Conservation (phyloP, 1,140 invertebrate genomes). For the Trachymyrmex septentrionalis region DNA sequence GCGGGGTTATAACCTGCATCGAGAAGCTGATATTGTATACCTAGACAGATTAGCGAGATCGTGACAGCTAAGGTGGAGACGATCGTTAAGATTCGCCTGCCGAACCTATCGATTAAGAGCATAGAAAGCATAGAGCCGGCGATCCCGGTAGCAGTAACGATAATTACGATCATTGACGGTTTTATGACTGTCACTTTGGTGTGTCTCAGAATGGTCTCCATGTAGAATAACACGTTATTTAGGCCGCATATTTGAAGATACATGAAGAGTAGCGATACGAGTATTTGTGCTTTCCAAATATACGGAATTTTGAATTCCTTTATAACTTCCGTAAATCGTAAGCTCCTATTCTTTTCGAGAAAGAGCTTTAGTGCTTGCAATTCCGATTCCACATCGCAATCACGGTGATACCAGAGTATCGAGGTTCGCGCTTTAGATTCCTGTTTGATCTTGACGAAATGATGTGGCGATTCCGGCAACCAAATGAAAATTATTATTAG, state of each 20-base stretch:
- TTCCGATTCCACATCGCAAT: conserved; percentile 88
- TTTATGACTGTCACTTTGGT: conserved; percentile 86
- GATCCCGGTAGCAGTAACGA: conserved; percentile 90
- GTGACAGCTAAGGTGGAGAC: conserved; percentile 87
- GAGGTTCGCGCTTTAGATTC: conserved; percentile 88
- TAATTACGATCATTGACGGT: conserved; percentile 87
- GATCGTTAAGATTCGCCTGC: conserved; percentile 89
- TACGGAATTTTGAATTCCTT: conserved; percentile 87
- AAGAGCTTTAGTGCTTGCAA: conserved; percentile 87
- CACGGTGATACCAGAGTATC: conserved; percentile 88
- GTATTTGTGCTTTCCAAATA: conserved; percentile 88
- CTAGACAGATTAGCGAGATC: conserved; percentile 82
- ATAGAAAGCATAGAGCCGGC: conserved; percentile 87
- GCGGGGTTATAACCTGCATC: conserved; percentile 33
- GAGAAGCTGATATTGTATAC: conserved; percentile 66
- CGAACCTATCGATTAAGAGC: conserved; percentile 90
- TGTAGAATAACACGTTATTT: conserved; percentile 92
- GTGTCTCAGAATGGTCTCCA: conserved; percentile 90
- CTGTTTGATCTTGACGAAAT: conserved; percentile 87
- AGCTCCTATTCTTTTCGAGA: conserved; percentile 84
- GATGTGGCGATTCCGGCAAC: conserved; percentile 92
- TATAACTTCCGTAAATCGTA: conserved; percentile 76
- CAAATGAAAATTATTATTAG: conserved; percentile 89
- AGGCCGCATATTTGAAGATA: conserved; percentile 92
- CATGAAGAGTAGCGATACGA: conserved; percentile 89